Percentiles rank a stretch among this genome's conserved stretches.
These are phyloP conservation scores for Stercorarius parasiticus DNA, from an alignment of 2,113 vertebrate genomes.

Conservation along the genomic window DNA sequence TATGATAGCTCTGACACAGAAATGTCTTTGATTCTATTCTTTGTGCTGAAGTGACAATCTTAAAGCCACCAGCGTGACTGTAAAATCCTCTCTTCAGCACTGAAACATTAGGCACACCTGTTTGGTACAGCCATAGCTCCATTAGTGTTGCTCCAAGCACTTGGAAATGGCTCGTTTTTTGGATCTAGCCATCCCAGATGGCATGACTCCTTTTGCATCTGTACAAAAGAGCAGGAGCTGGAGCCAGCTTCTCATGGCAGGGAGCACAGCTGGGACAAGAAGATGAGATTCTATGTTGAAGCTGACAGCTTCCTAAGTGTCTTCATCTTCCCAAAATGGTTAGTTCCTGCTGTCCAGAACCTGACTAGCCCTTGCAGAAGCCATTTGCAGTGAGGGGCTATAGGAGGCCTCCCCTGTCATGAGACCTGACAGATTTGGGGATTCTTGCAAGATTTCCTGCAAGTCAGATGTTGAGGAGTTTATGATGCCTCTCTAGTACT, in stretches of 20 bases:
- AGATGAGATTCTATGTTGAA: too few relatives aligned
- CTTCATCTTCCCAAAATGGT: not conserved
- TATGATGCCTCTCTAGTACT: not conserved
- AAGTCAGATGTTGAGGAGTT: not conserved
- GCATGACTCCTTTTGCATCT: not conserved
- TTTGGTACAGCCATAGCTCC: not conserved
- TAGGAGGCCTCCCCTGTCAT: not conserved
- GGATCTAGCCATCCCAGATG: not conserved
- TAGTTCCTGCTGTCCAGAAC: not conserved
- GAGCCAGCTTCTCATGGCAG: not conserved
- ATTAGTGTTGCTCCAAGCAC: not conserved
- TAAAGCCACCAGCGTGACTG: not conserved
- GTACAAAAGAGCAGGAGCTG: not conserved
- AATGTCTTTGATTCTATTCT: not conserved
- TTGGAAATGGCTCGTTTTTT: not conserved
- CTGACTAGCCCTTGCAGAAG: not conserved
- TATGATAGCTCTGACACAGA: not conserved
- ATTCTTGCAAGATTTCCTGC: not conserved
- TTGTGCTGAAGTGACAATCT: not conserved
- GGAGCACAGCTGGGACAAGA: not conserved
- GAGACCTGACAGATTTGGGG: not conserved
- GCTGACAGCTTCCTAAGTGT: not conserved
- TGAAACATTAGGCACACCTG: not conserved
- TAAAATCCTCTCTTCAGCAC: not conserved
- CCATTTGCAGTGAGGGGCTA: not conserved